phyloP scores from a whole-genome alignment of 2,888 invertebrate species.

The Branchinecta sandiegonensis region DNA sequence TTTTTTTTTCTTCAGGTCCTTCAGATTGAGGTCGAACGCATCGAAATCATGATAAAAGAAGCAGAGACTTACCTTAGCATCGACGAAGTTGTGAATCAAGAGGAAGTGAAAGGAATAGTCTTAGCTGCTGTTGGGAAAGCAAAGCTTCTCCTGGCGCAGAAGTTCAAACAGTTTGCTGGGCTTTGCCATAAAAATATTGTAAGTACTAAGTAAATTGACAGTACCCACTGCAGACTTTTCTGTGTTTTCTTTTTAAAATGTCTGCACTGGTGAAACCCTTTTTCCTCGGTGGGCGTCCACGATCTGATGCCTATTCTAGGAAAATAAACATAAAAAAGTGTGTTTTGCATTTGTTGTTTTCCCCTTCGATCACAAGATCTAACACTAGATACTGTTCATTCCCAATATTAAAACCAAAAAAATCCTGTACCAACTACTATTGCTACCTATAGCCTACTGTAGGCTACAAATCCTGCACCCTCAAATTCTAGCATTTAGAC shows the following conservation, averaged over 20 bases:
- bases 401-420: no score
- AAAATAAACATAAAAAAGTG: not conserved
- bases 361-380: no score
- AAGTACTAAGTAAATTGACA: conserved; percentile 30
- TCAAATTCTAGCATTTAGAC: no score
- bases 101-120: conserved; percentile 67
- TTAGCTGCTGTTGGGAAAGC: conserved; percentile 84
- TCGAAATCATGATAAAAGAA: conserved; percentile 46
- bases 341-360: not conserved
- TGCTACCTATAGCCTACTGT: no score
- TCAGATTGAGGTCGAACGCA: conserved; percentile 53
- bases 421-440: no score
- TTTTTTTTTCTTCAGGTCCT: conserved; percentile 39
- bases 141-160: conserved; percentile 69
- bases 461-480: no score
- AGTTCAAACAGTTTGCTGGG: conserved; percentile 89
- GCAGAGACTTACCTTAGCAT: conserved; percentile 52
- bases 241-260: not conserved
- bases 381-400: no score
- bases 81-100: conserved; percentile 38
- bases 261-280: no score
- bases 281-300: no score
- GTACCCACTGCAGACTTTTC: not conserved
- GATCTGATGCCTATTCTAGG: not conserved
- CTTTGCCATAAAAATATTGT: conserved; percentile 50